Evolutionary conservation across 2,888 invertebrate genomes (phyloP).

Genomic region (Dinocampus coccinellae): DNA sequence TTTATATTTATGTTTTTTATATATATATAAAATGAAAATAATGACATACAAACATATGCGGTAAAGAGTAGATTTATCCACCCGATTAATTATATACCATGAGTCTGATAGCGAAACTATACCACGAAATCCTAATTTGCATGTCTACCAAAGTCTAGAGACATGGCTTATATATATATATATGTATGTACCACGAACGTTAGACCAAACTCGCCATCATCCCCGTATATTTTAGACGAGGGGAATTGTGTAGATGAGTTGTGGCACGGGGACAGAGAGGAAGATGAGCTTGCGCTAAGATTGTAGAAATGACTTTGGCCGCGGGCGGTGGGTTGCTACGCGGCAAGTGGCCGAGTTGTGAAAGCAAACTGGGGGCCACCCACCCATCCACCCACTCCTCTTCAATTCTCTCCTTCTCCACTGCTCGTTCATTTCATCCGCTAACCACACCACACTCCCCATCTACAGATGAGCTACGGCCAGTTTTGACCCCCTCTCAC

Average conservation of each 20-base stretch:
- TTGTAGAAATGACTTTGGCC: constrained; percentile 61
- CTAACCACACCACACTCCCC: constrained; percentile 32
- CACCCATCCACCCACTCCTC: too few species aligned
- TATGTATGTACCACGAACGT: constrained; percentile 5
- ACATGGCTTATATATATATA: constrained; percentile 20
- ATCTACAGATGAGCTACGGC: constrained; percentile 64
- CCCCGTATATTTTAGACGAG: not conserved
- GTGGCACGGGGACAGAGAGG: constrained; percentile 11
- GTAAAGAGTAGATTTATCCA: not conserved
- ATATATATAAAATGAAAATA: not conserved
- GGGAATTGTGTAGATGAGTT: constrained; percentile 25
- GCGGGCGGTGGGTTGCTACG: constrained; percentile 43
- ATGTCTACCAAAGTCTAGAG: constrained; percentile 48
- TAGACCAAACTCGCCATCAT: constrained; percentile 11
- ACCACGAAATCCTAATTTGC: constrained; percentile 60
- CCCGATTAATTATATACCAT: constrained; percentile 26
- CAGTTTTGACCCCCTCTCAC: constrained; percentile 61
- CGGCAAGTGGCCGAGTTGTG: constrained; percentile 25
- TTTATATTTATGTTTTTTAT: not conserved
- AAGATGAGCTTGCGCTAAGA: constrained; percentile 52
- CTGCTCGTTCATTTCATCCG: too few species aligned
- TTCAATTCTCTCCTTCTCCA: too few species aligned
- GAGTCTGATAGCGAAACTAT: constrained; percentile 50
- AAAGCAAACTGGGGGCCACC: constrained; percentile 18
- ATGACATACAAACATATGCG: not conserved